A percentile compares a stretch with the other conserved stretches of the same genome.
These are phyloP conservation scores for Oryzias curvinotus DNA, from an alignment of 2,113 vertebrate species.

Conservation along the genomic window DNA sequence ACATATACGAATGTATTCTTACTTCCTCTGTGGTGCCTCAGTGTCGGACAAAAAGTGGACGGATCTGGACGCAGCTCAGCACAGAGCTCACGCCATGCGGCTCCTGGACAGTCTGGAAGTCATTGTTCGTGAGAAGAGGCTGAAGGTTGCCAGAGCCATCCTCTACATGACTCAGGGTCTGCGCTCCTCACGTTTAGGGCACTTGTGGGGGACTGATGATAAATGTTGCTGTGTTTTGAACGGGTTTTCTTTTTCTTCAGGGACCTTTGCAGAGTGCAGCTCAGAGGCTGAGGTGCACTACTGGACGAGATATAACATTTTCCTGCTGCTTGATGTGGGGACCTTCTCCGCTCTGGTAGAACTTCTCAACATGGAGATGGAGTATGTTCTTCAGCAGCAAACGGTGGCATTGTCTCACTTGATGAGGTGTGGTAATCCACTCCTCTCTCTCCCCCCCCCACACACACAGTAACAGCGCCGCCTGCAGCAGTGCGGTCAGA, in stretches of 20 bases:
- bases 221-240: background rate
- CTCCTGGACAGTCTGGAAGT: slow-evolving; percentile 93
- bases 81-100: slow-evolving; percentile 91
- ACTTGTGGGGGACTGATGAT: background rate
- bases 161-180: slow-evolving; percentile 96
- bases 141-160: slow-evolving; percentile 90
- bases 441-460: background rate
- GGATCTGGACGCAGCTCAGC: slow-evolving; percentile 84
- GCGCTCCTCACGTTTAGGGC: background rate
- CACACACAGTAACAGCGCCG: slow-evolving; percentile 88
- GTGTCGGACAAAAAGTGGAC: slow-evolving; percentile 90
- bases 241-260: slow-evolving; percentile 61
- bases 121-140: slow-evolving; percentile 86
- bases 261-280: slow-evolving; percentile 92
- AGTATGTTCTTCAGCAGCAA: slow-evolving; percentile 77
- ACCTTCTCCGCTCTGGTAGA: slow-evolving; percentile 95
- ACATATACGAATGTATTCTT: background rate
- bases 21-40: slow-evolving; percentile 47
- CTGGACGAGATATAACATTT: slow-evolving; percentile 96
- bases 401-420: background rate
- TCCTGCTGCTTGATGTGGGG: slow-evolving; percentile 91
- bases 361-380: slow-evolving; percentile 98
- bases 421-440: background rate
- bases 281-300: slow-evolving; percentile 90
- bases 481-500: slow-evolving; percentile 94